Evolutionary conservation across 2,888 invertebrate species (phyloP), one percentile per base, ranked within the genome.

Genomic region (Luperina nickerlii): DNA sequence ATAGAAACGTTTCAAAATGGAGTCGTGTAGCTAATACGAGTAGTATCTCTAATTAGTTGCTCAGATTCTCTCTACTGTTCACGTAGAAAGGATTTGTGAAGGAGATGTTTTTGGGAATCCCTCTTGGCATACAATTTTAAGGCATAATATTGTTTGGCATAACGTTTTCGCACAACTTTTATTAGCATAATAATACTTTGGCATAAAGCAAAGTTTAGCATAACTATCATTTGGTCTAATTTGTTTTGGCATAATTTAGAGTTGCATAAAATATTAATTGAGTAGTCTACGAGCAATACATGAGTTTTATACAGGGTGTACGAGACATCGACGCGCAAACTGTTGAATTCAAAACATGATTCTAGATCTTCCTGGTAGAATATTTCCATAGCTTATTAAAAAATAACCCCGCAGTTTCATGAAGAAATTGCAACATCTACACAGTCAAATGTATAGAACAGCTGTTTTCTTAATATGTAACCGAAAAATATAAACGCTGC

Each of bases 41-140:
- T 32, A 77, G 66, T 79, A 73, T 63, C 11, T 57, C 18, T 84
- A 79, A 84, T 86, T 81, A 78, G 65, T 79, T 60, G 57, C 24
- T 48, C 60, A 27, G 72, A 63, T 71, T 81, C 18, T 78, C 27
- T 63, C 2, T 51, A 38, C 65, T 51, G 27, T 62, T 77, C 24
- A 57, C 32, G 27, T 60, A 4, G 32, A 70, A 32, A 84, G 7
- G 3, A 57, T 69, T 76, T 75, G 24, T 54, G 9, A 38, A 38
- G n/a, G 15, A n/a, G 13, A n/a, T 7, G 9, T 32, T 54, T 51
- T 24, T 42, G 5, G 38, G 38, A 38, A 38, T 38, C 38, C 38
- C 38, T 38, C 38, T 38, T 38, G 38, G 38, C 38, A 38, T 38
- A 38, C 5, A 6, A 38, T 38, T 38, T 38, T 38, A 38, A 38